phyloP scores from a whole-genome alignment of 2,797 vertebrate genomes.

The Etheostoma perlongum region DNA sequence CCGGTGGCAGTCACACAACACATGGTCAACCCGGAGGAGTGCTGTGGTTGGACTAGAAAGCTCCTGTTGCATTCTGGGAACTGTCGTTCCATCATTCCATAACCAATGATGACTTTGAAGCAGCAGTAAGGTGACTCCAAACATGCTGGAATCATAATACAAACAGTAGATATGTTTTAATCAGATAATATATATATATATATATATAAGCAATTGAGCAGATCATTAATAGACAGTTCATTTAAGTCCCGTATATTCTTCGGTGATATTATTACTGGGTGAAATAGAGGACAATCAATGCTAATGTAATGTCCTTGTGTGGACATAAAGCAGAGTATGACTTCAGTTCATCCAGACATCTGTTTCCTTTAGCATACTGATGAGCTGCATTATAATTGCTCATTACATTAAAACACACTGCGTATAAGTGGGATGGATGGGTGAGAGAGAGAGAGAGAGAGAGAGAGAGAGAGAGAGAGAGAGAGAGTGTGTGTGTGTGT shows the following conservation, averaged over 20 bases:
- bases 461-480: neutral
- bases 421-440: slow-evolving; percentile 5
- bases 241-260: neutral
- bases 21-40: slow-evolving; percentile 29
- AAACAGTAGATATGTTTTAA: neutral
- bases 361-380: slow-evolving; percentile 58
- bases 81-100: slow-evolving; percentile 50
- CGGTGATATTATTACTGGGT: slow-evolving; percentile 18
- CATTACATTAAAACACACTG: slow-evolving; percentile 55
- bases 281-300: slow-evolving; percentile 58
- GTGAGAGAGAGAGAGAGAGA: neutral
- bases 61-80: slow-evolving; percentile 73
- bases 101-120: slow-evolving; percentile 5
- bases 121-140: neutral
- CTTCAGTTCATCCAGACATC: slow-evolving; percentile 41
- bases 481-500: neutral
- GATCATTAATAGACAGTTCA: slow-evolving; percentile 7
- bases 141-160: neutral
- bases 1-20: slow-evolving; percentile 69
- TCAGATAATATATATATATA: neutral
- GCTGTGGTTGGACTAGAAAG: slow-evolving; percentile 38
- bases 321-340: slow-evolving; percentile 25
- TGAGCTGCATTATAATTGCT: slow-evolving; percentile 58
- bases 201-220: neutral
- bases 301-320: slow-evolving; percentile 71